Conservation (phyloP, 2,797 vertebrate species). For the Enteromius radiatus region DNA sequence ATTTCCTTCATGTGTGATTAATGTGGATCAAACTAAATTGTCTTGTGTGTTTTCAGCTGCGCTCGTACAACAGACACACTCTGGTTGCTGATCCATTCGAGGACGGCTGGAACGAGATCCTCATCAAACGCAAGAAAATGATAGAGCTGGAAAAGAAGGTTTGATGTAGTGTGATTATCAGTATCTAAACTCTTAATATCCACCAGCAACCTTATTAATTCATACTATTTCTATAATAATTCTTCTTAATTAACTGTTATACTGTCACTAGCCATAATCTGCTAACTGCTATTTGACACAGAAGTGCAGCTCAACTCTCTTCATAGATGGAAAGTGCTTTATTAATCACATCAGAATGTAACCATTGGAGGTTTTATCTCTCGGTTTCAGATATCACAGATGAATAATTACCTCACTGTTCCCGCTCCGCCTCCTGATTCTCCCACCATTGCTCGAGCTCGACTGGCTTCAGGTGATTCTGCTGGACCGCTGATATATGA, state of each 20-base stretch:
- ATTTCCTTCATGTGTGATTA: not conserved
- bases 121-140: constrained; percentile 87
- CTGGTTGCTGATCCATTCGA: constrained; percentile 91
- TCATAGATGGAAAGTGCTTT: not conserved
- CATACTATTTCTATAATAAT: not conserved
- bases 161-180: not conserved
- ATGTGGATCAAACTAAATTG: not conserved
- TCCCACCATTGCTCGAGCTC: constrained; percentile 86
- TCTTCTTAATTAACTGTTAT: too few species aligned
- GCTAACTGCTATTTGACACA: not conserved
- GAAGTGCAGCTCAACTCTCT: not conserved
- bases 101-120: constrained; percentile 87
- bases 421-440: constrained; percentile 87
- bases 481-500: not conserved
- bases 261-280: not conserved
- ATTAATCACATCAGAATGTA: not conserved
- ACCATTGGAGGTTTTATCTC: not conserved
- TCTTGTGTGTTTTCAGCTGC: constrained; percentile 77
- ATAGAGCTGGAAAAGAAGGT: constrained; percentile 89
- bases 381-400: constrained; percentile 72
- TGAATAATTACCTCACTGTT: constrained; percentile 92
- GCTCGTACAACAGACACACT: constrained; percentile 96
- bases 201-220: not conserved
- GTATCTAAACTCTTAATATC: not conserved
- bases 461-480: constrained; percentile 88